Evolutionary conservation across 2,888 invertebrate species (phyloP), one percentile per base, ranked within the genome.

Genomic region (Chirona hameri): DNA sequence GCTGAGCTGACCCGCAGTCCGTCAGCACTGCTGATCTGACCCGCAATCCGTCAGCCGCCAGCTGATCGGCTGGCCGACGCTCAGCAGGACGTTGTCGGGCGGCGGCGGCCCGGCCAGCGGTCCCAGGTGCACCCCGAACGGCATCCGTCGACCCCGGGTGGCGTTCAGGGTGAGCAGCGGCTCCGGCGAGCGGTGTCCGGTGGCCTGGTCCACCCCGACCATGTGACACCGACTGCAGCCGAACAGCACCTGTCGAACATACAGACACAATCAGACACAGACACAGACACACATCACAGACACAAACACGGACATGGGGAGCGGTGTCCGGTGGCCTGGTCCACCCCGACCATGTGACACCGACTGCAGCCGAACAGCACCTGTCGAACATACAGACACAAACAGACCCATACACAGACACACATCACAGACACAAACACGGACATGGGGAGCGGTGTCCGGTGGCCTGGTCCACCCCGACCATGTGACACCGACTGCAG

Each of bases 341-440:
- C 93, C 84, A 98, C 93, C 87, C 98, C 97, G 83, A 99, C 94
- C 95, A 98, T 98, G 88, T 97, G 96, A 87, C 98, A 99, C 82
- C 98, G 91, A 0, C 92, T 93, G 87, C 98, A 98, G 76, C 84
- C 81, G 83, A 85, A 85, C 83, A 84, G 83, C 65, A 84, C 83
- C 84, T 84, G 83, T 79, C 82, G 82, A 1, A 52, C 52, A 52
- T 12, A 52, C 15, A 82, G 79, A 83, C 55, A 83, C 48, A 79
- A 60, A 82, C 39, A 39, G 39, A 39, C 39, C 2, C 39, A 39
- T 39, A 39, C 39, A 39, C 39, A 39, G 39, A 39, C 39, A 39
- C 39, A 39, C 39, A 39, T 39, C 39, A 39, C 39, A 39, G 39
- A 39, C 39, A 39, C 39, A 39, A 7, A 39, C 39, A 39, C 39